phyloP scores from a whole-genome alignment of 2,113 vertebrate genomes.

The Ammodramus savannarum region DNA sequence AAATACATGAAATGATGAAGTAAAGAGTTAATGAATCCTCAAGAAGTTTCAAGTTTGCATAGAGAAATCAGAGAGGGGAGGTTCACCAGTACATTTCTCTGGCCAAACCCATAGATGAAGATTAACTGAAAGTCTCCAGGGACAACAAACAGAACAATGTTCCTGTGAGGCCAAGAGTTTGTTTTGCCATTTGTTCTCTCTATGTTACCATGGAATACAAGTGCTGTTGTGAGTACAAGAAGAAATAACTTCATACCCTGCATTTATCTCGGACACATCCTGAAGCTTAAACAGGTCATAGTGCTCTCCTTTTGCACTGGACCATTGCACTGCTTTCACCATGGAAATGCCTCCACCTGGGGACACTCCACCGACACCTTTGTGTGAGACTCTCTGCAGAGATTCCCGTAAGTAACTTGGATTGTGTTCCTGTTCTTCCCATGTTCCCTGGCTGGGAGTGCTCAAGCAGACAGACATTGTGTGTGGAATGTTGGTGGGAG shows the following conservation, averaged over 20 bases:
- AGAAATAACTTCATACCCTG: not conserved
- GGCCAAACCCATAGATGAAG: constrained; percentile 31
- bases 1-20: not conserved
- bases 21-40: constrained; percentile 27
- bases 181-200: not conserved
- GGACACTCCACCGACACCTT: not conserved
- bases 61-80: not conserved
- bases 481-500: not conserved
- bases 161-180: not conserved
- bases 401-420: constrained; percentile 22
- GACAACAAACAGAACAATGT: constrained; percentile 20
- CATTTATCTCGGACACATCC: not conserved
- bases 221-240: not conserved
- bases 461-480: fast-evolving
- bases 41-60: not conserved
- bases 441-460: not conserved
- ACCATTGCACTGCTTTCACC: not conserved
- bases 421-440: not conserved
- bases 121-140: not conserved
- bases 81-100: not conserved
- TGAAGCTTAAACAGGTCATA: not conserved
- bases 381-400: not conserved
- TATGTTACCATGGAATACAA: not conserved
- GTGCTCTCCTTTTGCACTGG: not conserved
- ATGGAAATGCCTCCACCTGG: not conserved